Percentiles rank a stretch among this genome's conserved stretches.
Conservation (phyloP, 1,140 invertebrate genomes). For the Frieseomelitta varia region DNA sequence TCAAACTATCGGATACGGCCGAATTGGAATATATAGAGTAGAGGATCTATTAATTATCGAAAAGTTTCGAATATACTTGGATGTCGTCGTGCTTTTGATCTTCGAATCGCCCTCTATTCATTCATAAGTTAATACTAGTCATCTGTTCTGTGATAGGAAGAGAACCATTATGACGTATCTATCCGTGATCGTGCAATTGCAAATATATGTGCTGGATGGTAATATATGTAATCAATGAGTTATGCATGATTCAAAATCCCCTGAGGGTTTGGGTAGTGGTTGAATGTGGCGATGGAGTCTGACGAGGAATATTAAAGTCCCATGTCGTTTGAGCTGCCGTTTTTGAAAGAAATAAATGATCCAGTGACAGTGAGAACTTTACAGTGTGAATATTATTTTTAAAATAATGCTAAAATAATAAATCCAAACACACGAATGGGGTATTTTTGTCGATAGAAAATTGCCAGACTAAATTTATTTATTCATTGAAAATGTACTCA, state of each 20-base stretch:
- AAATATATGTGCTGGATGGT: neutral
- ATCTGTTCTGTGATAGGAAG: neutral
- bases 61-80: neutral
- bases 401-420: neutral
- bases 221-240: neutral
- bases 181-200: neutral
- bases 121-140: neutral
- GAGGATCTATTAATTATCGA: neutral
- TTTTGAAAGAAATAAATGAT: neutral
- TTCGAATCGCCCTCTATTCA: neutral
- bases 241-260: neutral
- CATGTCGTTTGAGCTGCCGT: neutral
- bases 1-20: too few species aligned
- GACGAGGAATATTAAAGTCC: too few species aligned
- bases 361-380: neutral
- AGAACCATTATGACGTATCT: too few species aligned
- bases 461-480: neutral
- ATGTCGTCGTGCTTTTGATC: conserved; percentile 2
- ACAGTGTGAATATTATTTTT: neutral
- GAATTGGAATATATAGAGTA: neutral
- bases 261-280: neutral
- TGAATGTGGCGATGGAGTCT: neutral
- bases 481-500: neutral
- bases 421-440: neutral
- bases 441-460: neutral